Percentiles rank a stretch among this genome's conserved stretches.
These are phyloP conservation scores for Astropecten irregularis DNA, from an alignment of 53 echinoderm and acorn worm genomes.

Conservation along the genomic window DNA sequence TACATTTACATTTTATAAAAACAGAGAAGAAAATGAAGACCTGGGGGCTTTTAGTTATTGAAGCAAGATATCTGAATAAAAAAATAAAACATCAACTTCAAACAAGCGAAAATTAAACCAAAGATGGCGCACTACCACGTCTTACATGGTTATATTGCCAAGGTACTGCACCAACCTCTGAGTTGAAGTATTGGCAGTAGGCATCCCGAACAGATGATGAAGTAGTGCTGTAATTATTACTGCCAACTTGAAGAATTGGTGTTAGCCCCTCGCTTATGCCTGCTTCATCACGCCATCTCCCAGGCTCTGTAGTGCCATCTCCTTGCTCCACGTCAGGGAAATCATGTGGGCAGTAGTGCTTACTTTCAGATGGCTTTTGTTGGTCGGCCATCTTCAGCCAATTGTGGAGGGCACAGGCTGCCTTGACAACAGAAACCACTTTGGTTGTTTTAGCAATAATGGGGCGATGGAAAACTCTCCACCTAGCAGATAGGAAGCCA, in stretches of 20 bases:
- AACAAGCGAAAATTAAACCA: no score
- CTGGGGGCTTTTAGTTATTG: no score
- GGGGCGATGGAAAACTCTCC: conserved; percentile 14
- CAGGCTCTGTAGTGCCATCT: not conserved
- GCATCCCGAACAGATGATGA: not conserved
- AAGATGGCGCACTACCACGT: not conserved
- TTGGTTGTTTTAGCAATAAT: not conserved
- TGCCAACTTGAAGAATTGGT: no score
- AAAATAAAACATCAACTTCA: no score
- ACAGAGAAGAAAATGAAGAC: no score
- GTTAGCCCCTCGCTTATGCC: not conserved
- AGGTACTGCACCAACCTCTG: not conserved
- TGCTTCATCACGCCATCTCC: conserved; percentile 6
- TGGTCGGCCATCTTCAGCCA: conserved; percentile 27
- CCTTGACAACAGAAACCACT: conserved; percentile 11
- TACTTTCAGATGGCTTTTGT: not conserved
- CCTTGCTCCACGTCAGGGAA: not conserved
- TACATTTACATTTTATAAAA: no score
- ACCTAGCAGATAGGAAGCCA: conserved; percentile 25
- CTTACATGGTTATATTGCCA: not conserved
- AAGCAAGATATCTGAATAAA: no score
- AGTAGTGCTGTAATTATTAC: not conserved
- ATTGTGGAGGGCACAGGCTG: conserved; percentile 43
- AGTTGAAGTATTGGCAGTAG: not conserved
- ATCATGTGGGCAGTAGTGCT: conserved; percentile 2